phyloP scores from a whole-genome alignment of 1,140 invertebrate genomes.

The Heliconius hermathena region DNA sequence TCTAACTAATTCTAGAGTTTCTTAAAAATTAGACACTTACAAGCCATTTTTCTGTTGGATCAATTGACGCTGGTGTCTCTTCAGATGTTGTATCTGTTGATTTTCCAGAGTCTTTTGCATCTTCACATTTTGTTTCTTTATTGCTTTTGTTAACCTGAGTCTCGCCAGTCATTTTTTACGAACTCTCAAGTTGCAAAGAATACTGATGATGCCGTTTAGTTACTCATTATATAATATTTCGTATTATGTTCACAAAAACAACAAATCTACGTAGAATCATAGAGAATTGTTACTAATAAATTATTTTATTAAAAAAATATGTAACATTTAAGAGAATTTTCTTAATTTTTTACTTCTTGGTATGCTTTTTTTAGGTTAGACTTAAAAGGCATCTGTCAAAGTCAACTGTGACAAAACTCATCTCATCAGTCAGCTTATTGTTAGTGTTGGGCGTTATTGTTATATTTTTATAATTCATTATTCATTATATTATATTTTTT shows the following conservation, averaged over 20 bases:
- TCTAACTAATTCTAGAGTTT: not conserved
- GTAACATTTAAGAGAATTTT: not conserved
- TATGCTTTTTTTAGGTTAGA: not conserved
- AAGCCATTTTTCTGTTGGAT: conserved; percentile 61
- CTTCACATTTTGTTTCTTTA: not conserved
- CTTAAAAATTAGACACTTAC: conserved; percentile 18
- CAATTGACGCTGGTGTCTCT: conserved; percentile 7
- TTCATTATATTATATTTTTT: too few species aligned
- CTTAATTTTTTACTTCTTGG: not conserved
- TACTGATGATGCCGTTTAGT: not conserved
- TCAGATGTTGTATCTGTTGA: not conserved
- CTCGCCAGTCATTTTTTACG: not conserved
- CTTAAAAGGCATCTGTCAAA: not conserved
- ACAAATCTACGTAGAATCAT: not conserved
- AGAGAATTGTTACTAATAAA: not conserved
- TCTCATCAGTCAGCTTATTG: not conserved
- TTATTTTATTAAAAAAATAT: not conserved
- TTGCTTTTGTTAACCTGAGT: not conserved
- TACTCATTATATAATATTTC: not conserved
- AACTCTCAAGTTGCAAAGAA: not conserved
- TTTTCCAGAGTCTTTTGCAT: not conserved
- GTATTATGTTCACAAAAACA: not conserved
- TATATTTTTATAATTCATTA: too few species aligned
- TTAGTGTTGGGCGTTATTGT: too few species aligned
- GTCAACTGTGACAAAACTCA: not conserved